A percentile compares a stretch with the other conserved stretches of the same genome.
Evolutionary conservation across 2,113 vertebrate genomes (phyloP).

Genomic region (Marmota monax): DNA sequence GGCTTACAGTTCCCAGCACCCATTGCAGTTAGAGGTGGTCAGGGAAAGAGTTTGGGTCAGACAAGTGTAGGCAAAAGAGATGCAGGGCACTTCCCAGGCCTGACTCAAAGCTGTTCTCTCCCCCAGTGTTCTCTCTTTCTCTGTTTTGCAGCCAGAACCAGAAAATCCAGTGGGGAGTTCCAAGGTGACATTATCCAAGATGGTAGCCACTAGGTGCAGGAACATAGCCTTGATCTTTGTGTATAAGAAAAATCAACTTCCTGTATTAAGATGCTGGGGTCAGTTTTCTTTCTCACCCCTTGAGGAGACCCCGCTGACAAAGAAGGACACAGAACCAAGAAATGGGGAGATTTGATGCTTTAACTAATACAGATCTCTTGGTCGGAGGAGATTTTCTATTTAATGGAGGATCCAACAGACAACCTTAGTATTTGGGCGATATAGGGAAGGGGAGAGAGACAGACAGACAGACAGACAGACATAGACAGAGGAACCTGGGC

Average conservation of each 20-base stretch:
- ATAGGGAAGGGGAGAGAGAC: neutral
- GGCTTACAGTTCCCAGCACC: neutral
- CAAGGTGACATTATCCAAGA: neutral
- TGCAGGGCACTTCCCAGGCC: neutral
- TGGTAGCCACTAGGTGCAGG: neutral
- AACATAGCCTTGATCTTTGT: neutral
- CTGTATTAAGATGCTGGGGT: neutral
- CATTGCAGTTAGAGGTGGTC: neutral
- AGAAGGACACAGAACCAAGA: too few relatives aligned
- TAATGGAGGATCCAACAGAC: too few relatives aligned
- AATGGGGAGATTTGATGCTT: too few relatives aligned
- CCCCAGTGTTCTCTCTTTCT: neutral
- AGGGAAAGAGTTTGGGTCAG: neutral
- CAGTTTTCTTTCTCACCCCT: too few relatives aligned
- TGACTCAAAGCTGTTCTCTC: neutral
- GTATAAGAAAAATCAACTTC: neutral
- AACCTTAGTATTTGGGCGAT: neutral
- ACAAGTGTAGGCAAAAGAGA: neutral
- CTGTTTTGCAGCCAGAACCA: neutral
- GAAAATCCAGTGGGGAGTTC: neutral
- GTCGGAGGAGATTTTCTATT: neutral
- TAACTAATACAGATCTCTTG: neutral
- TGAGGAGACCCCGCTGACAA: too few relatives aligned
- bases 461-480: too few relatives aligned
- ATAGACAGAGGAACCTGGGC: neutral